Percentiles rank a stretch among this genome's conserved stretches.
Evolutionary conservation across 2,797 vertebrate genomes (phyloP).

Genomic region (Cossypha caffra): DNA sequence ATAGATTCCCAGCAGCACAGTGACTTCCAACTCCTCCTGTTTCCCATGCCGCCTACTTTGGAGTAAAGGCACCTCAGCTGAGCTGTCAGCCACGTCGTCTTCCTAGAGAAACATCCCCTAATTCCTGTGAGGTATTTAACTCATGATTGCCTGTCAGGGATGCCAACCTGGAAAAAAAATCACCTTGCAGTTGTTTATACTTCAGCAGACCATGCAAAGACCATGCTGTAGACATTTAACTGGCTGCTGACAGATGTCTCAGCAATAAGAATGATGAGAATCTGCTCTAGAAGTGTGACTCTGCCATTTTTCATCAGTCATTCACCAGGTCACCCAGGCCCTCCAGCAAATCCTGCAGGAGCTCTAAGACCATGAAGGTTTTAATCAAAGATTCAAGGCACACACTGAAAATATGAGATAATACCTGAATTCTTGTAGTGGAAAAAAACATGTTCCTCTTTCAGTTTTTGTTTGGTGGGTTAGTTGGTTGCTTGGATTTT

Average conservation of each 20-base stretch:
- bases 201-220: background rate
- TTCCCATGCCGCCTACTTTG: background rate
- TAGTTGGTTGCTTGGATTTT: background rate
- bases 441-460: background rate
- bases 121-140: background rate
- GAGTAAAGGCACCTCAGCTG: background rate
- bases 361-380: background rate
- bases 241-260: background rate
- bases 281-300: background rate
- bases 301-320: background rate
- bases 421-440: background rate
- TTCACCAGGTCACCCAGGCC: background rate
- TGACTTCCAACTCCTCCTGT: background rate
- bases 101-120: background rate
- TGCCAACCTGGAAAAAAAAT: background rate
- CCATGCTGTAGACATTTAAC: background rate
- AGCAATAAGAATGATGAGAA: background rate
- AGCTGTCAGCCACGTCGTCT: rapidly evolving
- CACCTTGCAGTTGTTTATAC: background rate
- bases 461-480: rapidly evolving
- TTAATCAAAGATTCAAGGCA: background rate
- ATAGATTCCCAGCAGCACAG: background rate
- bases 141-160: background rate
- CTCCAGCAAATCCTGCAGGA: background rate
- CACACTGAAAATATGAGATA: background rate